Base-by-base conservation (phyloP, 1,140 invertebrate genomes). In the Philotrypesis tridentata region DNA sequence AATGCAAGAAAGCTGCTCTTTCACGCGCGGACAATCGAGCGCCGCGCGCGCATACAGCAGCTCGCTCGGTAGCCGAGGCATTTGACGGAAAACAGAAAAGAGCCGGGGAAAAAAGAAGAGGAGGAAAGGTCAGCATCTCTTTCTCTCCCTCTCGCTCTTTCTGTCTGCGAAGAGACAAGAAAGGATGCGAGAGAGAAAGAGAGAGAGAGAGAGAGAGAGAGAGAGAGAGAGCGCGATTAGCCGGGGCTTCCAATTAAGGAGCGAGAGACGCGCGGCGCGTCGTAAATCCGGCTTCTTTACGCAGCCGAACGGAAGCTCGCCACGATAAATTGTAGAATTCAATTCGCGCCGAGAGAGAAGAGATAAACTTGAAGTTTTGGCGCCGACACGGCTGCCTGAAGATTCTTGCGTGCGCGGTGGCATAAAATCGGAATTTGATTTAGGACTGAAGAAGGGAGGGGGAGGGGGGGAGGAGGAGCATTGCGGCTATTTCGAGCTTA, bases 281-380 rank as follows among this genome's bases (percentile, higher is more conserved):
- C 90, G 88, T 91, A 91, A 91, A 91, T 85, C 86, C 85, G 81
- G 71, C 85, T 86, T 89, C 87, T 91, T 91, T 91, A 91, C 88
- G 89, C 89, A 85, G 83, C 84, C 85, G 84, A 92, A 92, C 91
- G 88, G 91, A 91, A 92, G 91, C 90, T 91, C 90, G 88, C 84
- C 86, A 89, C 90, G 87, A 91, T 92, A 91, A 92, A 92, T 92
- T 90, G 80, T 87, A 79, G 88, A 88, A 91, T 91, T 92, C 91
- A 92, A 92, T 92, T 92, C 88, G 83, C 84, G 83, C 80, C 31
- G 76, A 63, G 72, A 27, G 61, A 67, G 61, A 74, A 63, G 55
- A 67, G 61, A 27, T 65, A 65, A 65, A 71, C 68, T 29, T 14
- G 48, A 55, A 55, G 48, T 82, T 82, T 82, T 82, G 80, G 80